Evolutionary conservation across 2,113 vertebrate species (phyloP), one percentile per base, ranked within the genome.

Genomic region (Odontesthes bonariensis): DNA sequence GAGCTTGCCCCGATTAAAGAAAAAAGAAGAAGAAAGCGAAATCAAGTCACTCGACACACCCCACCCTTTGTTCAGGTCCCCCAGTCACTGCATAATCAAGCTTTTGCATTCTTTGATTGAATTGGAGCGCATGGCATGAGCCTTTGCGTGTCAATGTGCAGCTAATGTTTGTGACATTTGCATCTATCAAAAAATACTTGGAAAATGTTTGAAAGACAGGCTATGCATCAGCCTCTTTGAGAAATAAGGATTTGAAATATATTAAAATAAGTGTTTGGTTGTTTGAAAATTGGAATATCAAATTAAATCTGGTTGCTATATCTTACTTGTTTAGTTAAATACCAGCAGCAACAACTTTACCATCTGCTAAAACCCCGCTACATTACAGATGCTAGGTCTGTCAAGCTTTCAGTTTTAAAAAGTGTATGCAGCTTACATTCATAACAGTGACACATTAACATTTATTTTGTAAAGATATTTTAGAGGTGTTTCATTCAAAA

Each of bases 141-240:
- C 90, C 83, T 91, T 69, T 86, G 86, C 85, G 73, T 89, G 93
- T 93, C 84, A 86, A 70, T 92, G 86, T 93, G 90, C 87, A 78
- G 85, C 91, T 75, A 75, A 69, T 86, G 91, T 88, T 90, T 92
- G 93, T 83, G 87, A 85, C 53, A 13, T 92, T 88, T 89, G 84
- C 86, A 83, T 84, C 62, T 68, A 64, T 40, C 40, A 54, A 54
- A 73, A 79, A 49, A 49, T 49, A 19, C 46, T n/a, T n/a, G 17
- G 46, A 17, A 49, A 53, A 27, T 33, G 10, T 42, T 35, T 59
- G 57, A n/a, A 72, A 66, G 40, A 40, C 12, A 44, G n/a, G n/a
- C n/a, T 13, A 1, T 49, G 55, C 57, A 73, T n/a, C 46, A 49
- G 16, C 17, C 14, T 49, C 14, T 49, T 49, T 20, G 35, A 38